Conservation (phyloP, 2,888 invertebrate genomes). For the Cryptophagus acutangulus region DNA sequence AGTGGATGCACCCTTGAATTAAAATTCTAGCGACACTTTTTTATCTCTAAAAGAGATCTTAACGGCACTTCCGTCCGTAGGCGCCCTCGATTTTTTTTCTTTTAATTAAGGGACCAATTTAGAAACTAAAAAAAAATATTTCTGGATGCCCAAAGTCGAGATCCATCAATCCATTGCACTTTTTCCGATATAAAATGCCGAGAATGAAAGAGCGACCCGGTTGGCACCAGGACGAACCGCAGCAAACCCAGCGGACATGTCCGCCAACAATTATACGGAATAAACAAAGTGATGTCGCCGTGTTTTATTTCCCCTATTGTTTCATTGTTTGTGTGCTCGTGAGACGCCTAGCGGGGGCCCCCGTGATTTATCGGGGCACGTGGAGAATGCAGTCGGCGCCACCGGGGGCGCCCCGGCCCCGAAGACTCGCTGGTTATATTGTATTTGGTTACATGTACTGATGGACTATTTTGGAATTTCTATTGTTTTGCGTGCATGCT, state of each 20-base stretch:
- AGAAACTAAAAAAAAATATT: too few relatives aligned
- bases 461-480: constrained; percentile 46
- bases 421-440: constrained; percentile 35
- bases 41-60: too few relatives aligned
- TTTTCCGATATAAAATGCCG: too few relatives aligned
- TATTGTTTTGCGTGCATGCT: constrained; percentile 45
- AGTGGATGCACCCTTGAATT: too few relatives aligned
- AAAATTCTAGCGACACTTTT: too few relatives aligned
- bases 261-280: constrained; percentile 46
- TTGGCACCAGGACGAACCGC: too few relatives aligned
- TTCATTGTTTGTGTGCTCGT: constrained; percentile 48
- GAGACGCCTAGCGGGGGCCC: constrained; percentile 46
- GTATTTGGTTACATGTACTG: constrained; percentile 39
- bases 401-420: constrained; percentile 43
- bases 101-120: too few relatives aligned
- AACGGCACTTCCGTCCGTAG: too few relatives aligned
- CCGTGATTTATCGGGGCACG: constrained; percentile 50
- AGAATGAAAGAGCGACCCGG: too few relatives aligned
- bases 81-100: too few relatives aligned
- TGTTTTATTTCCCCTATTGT: constrained; percentile 50
- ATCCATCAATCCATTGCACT: too few relatives aligned
- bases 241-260: constrained; percentile 21
- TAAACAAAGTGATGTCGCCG: constrained; percentile 48
- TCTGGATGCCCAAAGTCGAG: too few relatives aligned
- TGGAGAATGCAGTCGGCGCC: constrained; percentile 49